A percentile compares a stretch with the other conserved stretches of the same genome.
Evolutionary conservation across 30 jellyfish, hydroid and myxozoan genomes (phyloP).

Genomic region (Aurelia aurita): DNA sequence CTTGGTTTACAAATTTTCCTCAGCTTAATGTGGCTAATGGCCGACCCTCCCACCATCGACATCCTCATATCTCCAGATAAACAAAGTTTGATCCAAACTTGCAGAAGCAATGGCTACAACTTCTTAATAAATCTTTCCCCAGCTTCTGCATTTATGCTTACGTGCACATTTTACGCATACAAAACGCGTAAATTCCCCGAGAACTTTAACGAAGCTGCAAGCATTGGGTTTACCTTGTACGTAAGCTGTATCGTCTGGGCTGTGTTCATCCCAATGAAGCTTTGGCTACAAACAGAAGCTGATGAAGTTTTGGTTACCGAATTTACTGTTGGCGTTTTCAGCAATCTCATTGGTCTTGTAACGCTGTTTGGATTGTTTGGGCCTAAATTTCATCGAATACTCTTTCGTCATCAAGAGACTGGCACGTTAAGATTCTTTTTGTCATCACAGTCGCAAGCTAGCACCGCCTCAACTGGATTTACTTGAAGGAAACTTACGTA

Average conservation of each 20-base stretch:
- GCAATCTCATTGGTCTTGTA: not conserved
- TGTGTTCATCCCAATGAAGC: constrained; percentile 39
- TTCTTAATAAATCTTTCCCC: constrained; percentile 51
- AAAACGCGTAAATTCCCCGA: constrained; percentile 85
- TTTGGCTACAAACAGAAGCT: not conserved
- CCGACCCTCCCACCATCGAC: constrained; percentile 61
- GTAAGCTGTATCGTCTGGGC: constrained; percentile 70
- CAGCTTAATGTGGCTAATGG: constrained; percentile 73
- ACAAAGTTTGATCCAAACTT: constrained; percentile 27
- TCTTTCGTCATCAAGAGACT: not conserved
- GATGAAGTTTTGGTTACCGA: constrained; percentile 4
- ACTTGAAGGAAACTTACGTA: not conserved
- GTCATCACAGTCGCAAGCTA: not conserved
- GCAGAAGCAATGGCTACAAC: constrained; percentile 49
- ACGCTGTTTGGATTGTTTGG: constrained; percentile 32
- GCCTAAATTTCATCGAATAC: constrained; percentile 2
- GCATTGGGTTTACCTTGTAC: constrained; percentile 86
- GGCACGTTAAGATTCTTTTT: constrained; percentile 5
- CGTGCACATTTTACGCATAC: constrained; percentile 81
- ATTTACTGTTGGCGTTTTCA: constrained; percentile 26
- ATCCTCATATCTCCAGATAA: constrained; percentile 18
- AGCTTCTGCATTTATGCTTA: constrained; percentile 67
- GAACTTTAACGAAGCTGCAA: constrained; percentile 82
- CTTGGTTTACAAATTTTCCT: constrained; percentile 72
- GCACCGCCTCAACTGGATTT: constrained; percentile 5